A percentile compares a stretch with the other conserved stretches of the same genome.
Evolutionary conservation across 2,888 invertebrate species (phyloP).

Genomic region (Acrocyrtus sp.): DNA sequence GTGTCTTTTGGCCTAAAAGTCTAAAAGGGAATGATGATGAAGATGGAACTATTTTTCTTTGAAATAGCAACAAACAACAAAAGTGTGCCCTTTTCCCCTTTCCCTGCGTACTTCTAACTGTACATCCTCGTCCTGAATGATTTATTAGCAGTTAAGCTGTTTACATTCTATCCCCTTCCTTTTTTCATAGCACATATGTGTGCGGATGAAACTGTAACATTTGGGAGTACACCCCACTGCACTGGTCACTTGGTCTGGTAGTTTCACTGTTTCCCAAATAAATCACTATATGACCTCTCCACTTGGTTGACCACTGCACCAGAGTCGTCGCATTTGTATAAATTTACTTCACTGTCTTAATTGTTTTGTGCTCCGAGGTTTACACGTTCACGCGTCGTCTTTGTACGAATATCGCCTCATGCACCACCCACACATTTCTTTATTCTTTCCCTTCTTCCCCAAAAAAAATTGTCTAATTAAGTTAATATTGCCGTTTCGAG

Average conservation of each 20-base stretch:
- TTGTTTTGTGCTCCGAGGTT: too few relatives aligned
- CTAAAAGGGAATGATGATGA: too few relatives aligned
- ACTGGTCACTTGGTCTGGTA: constrained; percentile 38
- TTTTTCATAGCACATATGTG: neutral
- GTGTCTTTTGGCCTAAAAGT: too few relatives aligned
- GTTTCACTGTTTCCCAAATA: constrained; percentile 33
- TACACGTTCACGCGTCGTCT: too few relatives aligned
- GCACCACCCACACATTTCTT: too few relatives aligned
- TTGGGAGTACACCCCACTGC: constrained; percentile 16
- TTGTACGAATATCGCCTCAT: too few relatives aligned
- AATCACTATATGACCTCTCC: constrained; percentile 34
- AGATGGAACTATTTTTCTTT: constrained; percentile 3
- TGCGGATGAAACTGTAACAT: neutral
- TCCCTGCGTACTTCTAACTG: constrained; percentile 18
- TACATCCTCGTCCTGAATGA: constrained; percentile 42
- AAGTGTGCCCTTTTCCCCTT: constrained; percentile 25
- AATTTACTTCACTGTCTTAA: too few relatives aligned
- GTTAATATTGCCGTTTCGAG: too few relatives aligned
- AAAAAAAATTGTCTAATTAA: too few relatives aligned
- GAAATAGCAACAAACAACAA: neutral
- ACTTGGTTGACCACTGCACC: constrained; percentile 14
- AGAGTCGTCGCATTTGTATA: too few relatives aligned
- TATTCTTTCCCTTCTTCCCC: too few relatives aligned
- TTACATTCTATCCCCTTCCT: constrained; percentile 28
- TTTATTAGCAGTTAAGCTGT: constrained; percentile 51